phyloP scores from a whole-genome alignment of 2,888 invertebrate genomes.

The Leptinotarsa rubiginosa region DNA sequence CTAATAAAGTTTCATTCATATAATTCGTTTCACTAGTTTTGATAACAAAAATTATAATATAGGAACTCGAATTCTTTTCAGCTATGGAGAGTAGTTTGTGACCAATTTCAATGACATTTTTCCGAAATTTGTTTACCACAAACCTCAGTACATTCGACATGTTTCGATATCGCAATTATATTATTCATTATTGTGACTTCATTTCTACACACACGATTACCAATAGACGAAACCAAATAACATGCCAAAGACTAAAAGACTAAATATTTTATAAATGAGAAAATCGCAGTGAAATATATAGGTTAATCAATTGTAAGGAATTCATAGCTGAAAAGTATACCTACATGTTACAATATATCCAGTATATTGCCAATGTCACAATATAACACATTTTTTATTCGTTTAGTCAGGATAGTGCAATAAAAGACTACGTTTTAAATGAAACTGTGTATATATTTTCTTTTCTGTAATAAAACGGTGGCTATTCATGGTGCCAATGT shows the following conservation, averaged over 20 bases:
- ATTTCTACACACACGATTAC: neutral
- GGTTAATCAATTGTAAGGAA: conserved; percentile 37
- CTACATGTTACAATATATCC: conserved; percentile 36
- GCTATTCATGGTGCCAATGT: conserved; percentile 59
- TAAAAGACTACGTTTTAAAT: conserved; percentile 47
- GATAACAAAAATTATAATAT: too few relatives aligned
- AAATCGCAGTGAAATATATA: conserved; percentile 37
- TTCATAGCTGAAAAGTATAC: conserved; percentile 33
- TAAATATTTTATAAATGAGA: conserved; percentile 40
- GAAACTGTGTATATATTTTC: conserved; percentile 52
- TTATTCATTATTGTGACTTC: neutral
- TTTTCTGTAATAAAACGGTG: conserved; percentile 53
- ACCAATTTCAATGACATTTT: neutral
- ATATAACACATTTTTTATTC: conserved; percentile 38
- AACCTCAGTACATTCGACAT: neutral
- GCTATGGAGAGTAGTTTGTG: neutral
- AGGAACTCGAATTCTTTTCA: too few relatives aligned
- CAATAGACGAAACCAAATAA: conserved; percentile 31
- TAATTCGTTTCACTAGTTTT: too few relatives aligned
- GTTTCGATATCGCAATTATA: neutral
- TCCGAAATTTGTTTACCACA: neutral
- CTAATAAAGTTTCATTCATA: too few relatives aligned
- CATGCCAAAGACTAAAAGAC: conserved; percentile 47
- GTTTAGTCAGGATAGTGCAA: conserved; percentile 41
- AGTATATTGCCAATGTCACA: conserved; percentile 29